phyloP scores from a whole-genome alignment of 2,888 invertebrate genomes.

The Panzeria rudis region DNA sequence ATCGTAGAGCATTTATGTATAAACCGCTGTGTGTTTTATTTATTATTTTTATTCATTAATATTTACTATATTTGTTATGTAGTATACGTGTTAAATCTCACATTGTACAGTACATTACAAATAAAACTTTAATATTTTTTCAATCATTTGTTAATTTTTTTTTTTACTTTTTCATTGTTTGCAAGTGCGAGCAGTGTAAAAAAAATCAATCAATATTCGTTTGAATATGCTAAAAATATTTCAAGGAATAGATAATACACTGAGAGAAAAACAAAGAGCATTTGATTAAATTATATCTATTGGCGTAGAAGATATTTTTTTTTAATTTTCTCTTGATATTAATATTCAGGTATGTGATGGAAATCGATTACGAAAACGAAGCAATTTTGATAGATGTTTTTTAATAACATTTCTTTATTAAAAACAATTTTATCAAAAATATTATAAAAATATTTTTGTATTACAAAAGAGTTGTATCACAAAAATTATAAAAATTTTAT shows the following conservation, averaged over 20 bases:
- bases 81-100: constrained; percentile 48
- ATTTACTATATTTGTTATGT: constrained; percentile 14
- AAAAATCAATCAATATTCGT: constrained; percentile 43
- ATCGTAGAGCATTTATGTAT: background rate
- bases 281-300: too few relatives aligned
- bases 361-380: too few relatives aligned
- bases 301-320: too few relatives aligned
- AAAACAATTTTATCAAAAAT: too few relatives aligned
- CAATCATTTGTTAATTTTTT: constrained; percentile 21
- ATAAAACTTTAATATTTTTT: constrained; percentile 37
- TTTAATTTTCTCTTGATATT: too few relatives aligned
- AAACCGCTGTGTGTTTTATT: too few relatives aligned
- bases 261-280: background rate
- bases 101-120: constrained; percentile 32
- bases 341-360: too few relatives aligned
- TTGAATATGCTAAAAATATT: constrained; percentile 72
- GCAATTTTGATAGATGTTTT: too few relatives aligned
- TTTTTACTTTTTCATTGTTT: constrained; percentile 40
- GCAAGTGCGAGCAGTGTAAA: background rate
- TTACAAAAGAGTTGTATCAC: too few relatives aligned
- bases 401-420: too few relatives aligned
- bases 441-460: too few relatives aligned
- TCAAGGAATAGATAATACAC: constrained; percentile 70
- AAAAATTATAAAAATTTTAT: too few relatives aligned
- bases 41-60: constrained; percentile 5